These are phyloP conservation scores for Caenorhabditis afra DNA, from an alignment of 2,888 invertebrate species.

Conservation along the genomic window DNA sequence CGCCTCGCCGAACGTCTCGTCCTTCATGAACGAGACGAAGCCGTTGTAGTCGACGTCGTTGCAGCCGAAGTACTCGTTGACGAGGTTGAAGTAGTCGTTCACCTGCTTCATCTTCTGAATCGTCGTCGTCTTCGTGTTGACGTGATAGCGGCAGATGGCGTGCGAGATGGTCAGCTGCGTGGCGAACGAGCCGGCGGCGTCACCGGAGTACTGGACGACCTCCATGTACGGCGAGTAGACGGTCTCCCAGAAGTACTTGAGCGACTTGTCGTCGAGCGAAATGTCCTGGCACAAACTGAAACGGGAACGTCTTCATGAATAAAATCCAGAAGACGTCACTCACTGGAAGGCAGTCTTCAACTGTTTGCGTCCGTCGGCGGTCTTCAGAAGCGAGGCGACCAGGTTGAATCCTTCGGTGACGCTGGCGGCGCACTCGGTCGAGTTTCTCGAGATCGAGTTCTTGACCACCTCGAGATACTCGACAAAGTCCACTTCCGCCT, in stretches of 20 bases:
- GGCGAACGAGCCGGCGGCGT: constrained; percentile 62
- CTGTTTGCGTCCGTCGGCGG: constrained; percentile 62
- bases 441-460: constrained; percentile 85
- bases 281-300: constrained; percentile 66
- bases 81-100: constrained; percentile 64
- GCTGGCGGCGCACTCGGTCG: constrained; percentile 63
- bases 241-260: constrained; percentile 87
- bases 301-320: not conserved
- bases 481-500: constrained; percentile 90
- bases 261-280: constrained; percentile 51
- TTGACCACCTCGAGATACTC: constrained; percentile 90
- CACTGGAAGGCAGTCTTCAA: constrained; percentile 67
- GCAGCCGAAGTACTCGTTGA: constrained; percentile 62
- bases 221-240: constrained; percentile 91
- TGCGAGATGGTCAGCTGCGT: constrained; percentile 60
- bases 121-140: constrained; percentile 31
- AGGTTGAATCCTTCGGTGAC: constrained; percentile 68
- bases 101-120: constrained; percentile 64
- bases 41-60: constrained; percentile 68
- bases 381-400: constrained; percentile 65
- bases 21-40: constrained; percentile 65
- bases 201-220: constrained; percentile 91
- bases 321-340: too few species aligned
- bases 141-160: constrained; percentile 66
- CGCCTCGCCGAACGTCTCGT: constrained; percentile 58